These are phyloP conservation scores for Petrocephalus sullivani DNA, from an alignment of 2,797 vertebrate species.

Conservation along the genomic window DNA sequence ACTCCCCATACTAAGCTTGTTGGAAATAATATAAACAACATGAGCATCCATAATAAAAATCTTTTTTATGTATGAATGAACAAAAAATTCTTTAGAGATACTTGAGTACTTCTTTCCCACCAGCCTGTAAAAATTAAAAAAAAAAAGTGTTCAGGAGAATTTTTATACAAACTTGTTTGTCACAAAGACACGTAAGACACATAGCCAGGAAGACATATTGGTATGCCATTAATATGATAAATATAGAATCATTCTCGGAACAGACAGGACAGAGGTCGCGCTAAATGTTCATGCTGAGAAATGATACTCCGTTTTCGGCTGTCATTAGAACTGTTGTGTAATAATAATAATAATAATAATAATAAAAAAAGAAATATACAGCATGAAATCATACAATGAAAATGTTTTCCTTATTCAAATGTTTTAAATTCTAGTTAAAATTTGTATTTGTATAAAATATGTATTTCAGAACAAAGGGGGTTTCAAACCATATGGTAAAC, in stretches of 20 bases:
- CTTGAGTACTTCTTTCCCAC: background rate
- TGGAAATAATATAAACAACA: background rate
- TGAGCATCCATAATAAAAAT: background rate
- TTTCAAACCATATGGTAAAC: constrained; percentile 12
- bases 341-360: background rate
- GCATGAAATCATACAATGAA: constrained; percentile 34
- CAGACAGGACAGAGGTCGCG: constrained; percentile 58
- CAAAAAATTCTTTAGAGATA: background rate
- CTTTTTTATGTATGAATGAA: background rate
- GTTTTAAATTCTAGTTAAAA: background rate
- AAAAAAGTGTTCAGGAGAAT: constrained; percentile 25
- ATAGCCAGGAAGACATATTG: constrained; percentile 54
- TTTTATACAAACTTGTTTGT: constrained; percentile 41
- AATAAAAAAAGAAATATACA: constrained; percentile 25
- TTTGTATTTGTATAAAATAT: background rate
- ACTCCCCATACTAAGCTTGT: background rate
- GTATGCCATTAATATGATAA: constrained; percentile 61
- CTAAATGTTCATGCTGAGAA: constrained; percentile 53
- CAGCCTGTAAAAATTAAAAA: background rate
- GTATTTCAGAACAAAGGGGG: constrained; percentile 7
- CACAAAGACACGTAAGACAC: constrained; percentile 57
- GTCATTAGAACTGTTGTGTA: background rate
- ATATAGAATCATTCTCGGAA: constrained; percentile 61
- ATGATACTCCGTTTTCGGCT: constrained; percentile 8
- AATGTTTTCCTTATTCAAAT: background rate